A percentile compares a stretch with the other conserved stretches of the same genome.
Evolutionary conservation across 2,797 vertebrate species (phyloP).

Genomic region (Phrynocephalus guinanensis): DNA sequence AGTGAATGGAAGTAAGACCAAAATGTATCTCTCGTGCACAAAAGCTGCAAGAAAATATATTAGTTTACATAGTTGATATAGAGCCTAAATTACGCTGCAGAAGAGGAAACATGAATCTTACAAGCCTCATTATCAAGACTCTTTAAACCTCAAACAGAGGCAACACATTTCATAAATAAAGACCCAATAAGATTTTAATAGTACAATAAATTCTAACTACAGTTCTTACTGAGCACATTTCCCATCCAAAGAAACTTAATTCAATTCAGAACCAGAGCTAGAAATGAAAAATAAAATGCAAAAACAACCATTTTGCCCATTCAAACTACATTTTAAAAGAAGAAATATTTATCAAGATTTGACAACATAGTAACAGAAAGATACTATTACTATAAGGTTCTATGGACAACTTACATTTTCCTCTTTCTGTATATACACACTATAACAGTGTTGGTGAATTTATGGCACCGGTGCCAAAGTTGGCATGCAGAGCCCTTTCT

Average conservation of each 20-base stretch:
- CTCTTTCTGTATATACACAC: neutral
- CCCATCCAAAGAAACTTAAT: conserved; percentile 72
- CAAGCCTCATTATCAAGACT: conserved; percentile 83
- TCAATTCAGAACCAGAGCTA: conserved; percentile 70
- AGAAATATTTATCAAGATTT: neutral
- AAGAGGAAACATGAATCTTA: conserved; percentile 84
- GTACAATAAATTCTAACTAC: conserved; percentile 83
- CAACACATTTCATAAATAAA: conserved; percentile 87
- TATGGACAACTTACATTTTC: neutral
- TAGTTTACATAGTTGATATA: conserved; percentile 88
- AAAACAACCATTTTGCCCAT: conserved; percentile 44
- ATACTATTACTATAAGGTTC: conserved; percentile 8
- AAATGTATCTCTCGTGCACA: conserved; percentile 77
- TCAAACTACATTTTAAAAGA: conserved; percentile 16
- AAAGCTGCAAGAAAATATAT: conserved; percentile 76
- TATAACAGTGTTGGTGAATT: neutral
- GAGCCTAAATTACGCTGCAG: conserved; percentile 84
- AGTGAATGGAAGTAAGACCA: conserved; percentile 77
- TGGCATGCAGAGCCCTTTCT: too few species aligned
- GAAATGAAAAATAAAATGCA: conserved; percentile 59
- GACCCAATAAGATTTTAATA: conserved; percentile 86
- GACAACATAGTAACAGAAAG: conserved; percentile 26
- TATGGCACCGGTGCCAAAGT: too few species aligned
- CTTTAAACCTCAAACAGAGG: conserved; percentile 82
- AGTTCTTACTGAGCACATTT: conserved; percentile 81